Percentiles rank a stretch among this genome's conserved stretches.
Evolutionary conservation across 2,113 vertebrate genomes (phyloP).

Genomic region (Periophthalmus modestus): DNA sequence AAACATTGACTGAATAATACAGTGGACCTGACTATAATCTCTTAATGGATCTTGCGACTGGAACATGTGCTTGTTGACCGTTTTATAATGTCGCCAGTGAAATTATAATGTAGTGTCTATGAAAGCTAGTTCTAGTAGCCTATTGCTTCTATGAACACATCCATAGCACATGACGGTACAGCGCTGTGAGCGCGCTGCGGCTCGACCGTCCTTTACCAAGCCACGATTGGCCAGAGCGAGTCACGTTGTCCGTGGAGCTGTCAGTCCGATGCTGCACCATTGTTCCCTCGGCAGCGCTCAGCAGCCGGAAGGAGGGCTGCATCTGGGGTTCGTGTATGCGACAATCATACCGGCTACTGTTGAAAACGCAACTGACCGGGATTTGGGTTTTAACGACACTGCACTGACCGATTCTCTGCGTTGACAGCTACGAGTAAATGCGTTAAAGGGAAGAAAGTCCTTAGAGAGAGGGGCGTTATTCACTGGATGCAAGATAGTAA

Average conservation of each 20-base stretch:
- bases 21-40: background rate
- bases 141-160: background rate
- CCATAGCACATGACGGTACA: constrained; percentile 22
- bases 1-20: background rate
- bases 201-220: constrained; percentile 29
- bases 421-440: constrained; percentile 23
- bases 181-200: constrained; percentile 31
- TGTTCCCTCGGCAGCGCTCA: constrained; percentile 60
- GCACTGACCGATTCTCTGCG: constrained; percentile 19
- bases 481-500: constrained; percentile 46
- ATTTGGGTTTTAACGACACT: constrained; percentile 18
- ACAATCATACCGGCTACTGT: constrained; percentile 45
- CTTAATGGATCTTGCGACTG: background rate
- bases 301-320: constrained; percentile 66
- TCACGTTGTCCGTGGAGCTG: constrained; percentile 76
- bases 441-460: constrained; percentile 26
- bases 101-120: no score
- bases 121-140: background rate
- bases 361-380: constrained; percentile 1
- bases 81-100: background rate
- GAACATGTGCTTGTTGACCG: background rate
- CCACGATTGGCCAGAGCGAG: constrained; percentile 69
- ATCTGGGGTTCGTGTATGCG: constrained; percentile 33
- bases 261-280: constrained; percentile 77
- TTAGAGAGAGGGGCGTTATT: constrained; percentile 56